These are phyloP conservation scores for Lepus timidus DNA, from an alignment of 2,113 vertebrate species.

Conservation along the genomic window DNA sequence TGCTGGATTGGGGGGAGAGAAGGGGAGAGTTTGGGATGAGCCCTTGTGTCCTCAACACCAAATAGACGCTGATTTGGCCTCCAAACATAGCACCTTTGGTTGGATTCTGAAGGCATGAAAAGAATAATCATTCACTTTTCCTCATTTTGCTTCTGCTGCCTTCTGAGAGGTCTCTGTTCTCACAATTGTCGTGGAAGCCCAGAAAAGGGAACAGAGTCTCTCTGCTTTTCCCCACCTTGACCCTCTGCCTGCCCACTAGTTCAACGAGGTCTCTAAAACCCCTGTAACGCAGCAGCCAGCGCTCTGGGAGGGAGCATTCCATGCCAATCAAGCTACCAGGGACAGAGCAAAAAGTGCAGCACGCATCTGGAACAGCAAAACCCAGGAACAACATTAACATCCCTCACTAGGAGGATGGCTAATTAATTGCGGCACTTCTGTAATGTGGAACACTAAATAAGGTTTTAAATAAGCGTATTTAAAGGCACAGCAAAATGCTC, in stretches of 20 bases:
- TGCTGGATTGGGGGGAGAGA: not conserved
- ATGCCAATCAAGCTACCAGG: not conserved
- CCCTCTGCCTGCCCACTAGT: not conserved
- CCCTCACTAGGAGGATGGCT: not conserved
- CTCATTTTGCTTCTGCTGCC: not conserved
- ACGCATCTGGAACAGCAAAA: not conserved
- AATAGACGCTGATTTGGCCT: not conserved
- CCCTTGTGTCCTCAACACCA: not conserved
- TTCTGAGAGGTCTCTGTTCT: not conserved
- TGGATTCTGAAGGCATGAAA: not conserved
- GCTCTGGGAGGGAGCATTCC: not conserved
- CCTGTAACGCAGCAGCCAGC: not conserved
- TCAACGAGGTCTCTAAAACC: not conserved
- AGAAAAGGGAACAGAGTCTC: not conserved
- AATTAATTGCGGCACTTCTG: slow-evolving; percentile 13
- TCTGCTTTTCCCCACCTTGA: not conserved
- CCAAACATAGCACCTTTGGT: not conserved
- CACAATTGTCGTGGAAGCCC: not conserved
- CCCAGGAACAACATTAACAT: slow-evolving; percentile 15
- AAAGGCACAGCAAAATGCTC: slow-evolving; percentile 38
- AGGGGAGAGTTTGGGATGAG: not conserved
- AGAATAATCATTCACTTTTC: not conserved
- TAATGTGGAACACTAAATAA: slow-evolving; percentile 14
- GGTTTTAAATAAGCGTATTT: slow-evolving; percentile 25
- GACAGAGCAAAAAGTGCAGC: not conserved